A percentile compares a stretch with the other conserved stretches of the same genome.
phyloP scores from a whole-genome alignment of 2,113 vertebrate species.

The Paramormyrops kingsleyae region DNA sequence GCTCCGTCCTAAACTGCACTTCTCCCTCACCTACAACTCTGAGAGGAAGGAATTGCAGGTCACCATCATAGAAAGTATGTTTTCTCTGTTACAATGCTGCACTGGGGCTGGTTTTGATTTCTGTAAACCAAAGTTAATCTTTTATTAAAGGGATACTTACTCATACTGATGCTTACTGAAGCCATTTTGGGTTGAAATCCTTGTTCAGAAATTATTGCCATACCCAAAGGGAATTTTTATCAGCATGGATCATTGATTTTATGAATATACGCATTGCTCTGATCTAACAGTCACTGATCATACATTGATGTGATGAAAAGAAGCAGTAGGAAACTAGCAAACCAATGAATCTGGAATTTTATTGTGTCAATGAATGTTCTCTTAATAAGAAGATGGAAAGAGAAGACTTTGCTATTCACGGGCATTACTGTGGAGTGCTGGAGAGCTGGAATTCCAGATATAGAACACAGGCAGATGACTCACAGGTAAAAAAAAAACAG shows the following conservation, averaged over 20 bases:
- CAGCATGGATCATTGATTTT: neutral
- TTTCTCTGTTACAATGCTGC: neutral
- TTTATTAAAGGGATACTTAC: neutral
- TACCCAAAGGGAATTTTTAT: neutral
- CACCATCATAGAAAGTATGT: conserved; percentile 68
- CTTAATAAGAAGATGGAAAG: neutral
- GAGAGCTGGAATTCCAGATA: neutral
- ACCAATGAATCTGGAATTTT: neutral
- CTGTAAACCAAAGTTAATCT: neutral
- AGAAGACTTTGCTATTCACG: neutral
- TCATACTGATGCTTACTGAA: neutral
- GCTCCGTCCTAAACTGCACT: conserved; percentile 67
- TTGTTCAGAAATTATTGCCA: neutral
- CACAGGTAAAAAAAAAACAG: neutral
- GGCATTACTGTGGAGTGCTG: neutral
- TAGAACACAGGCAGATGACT: neutral
- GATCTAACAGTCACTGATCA: neutral
- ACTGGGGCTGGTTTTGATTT: neutral
- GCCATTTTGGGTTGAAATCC: neutral
- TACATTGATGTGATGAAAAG: neutral
- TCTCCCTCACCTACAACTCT: conserved; percentile 55
- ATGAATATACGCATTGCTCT: neutral
- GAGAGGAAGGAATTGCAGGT: conserved; percentile 58
- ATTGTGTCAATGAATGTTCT: neutral
- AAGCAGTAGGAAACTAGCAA: neutral